Base-by-base conservation (phyloP, 92 coral and sea anemone genomes). In the Parazoanthus swiftii region DNA sequence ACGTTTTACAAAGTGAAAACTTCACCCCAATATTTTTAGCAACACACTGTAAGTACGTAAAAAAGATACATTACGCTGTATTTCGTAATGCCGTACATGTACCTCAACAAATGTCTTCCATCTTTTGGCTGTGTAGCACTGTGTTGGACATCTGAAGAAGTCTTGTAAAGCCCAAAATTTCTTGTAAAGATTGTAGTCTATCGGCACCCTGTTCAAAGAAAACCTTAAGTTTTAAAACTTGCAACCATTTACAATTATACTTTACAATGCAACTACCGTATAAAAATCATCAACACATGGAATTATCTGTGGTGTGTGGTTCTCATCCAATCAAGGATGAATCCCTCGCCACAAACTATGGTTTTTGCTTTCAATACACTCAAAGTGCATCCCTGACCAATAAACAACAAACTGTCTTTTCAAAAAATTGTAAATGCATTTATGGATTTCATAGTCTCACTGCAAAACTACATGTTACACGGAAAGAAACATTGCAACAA, bases 101-200 rank as follows among this genome's bases (percentile, higher is more conserved):
- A 96, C 98, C 90, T 89, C 92, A 8, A 93, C 89, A 86, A 96
- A 96, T n/a, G 88, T 91, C 80, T 95, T 96, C 99, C 99, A 96
- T 2, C 90, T 90, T 43, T 89, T 82, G 43, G 83, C 81, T 18
- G 91, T 92, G 85, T 95, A 96, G 88, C 99, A 96, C 85, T 96
- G 98, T 10, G 98, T 89, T 2, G 99, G 99, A 63, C 92, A 92
- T 16, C 98, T 86, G 74, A 96, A 96, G 88, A 91, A 95, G 85
- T 96, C 99, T 89, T 96, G 99, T 13, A 95, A 80, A 15, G 93
- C 93, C 99, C 99, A 96, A 88, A 96, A 96, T 73, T 95, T 95
- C 86, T 90, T 93, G 95, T 96, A 96, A 20, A 96, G 89, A 83
- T 95, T 94, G 85, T 93, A 96, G 83, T 96, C 99, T 29, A 95